These are phyloP conservation scores for Glaucomys volans DNA, from an alignment of 2,113 vertebrate species.

Conservation along the genomic window DNA sequence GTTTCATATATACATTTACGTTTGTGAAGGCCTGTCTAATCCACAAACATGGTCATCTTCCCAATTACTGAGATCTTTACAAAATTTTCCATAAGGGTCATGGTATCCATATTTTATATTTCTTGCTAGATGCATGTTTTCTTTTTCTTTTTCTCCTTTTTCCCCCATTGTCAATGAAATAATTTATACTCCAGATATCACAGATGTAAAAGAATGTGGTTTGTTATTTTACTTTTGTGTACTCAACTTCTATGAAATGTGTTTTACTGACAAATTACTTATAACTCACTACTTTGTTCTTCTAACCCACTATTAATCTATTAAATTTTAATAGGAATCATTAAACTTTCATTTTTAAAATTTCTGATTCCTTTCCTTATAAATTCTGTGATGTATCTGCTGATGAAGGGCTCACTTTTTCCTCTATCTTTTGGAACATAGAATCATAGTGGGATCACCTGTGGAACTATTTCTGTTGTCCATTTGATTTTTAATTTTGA, in stretches of 20 bases:
- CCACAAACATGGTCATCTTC: neutral
- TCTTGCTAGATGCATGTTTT: neutral
- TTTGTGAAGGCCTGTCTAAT: neutral
- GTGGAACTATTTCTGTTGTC: neutral
- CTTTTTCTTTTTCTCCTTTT: neutral
- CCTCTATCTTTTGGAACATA: neutral
- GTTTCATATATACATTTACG: neutral
- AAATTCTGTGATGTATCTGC: neutral
- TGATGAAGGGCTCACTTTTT: neutral
- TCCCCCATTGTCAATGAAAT: neutral
- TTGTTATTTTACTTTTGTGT: neutral
- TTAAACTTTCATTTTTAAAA: neutral
- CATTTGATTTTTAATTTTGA: neutral
- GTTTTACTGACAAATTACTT: neutral
- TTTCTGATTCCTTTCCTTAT: neutral
- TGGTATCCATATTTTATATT: neutral
- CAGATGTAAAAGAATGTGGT: neutral
- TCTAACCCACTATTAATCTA: neutral
- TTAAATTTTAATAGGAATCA: neutral
- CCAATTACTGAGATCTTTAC: neutral
- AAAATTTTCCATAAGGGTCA: neutral
- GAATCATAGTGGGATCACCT: neutral
- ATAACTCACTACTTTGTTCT: neutral
- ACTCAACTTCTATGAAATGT: neutral
- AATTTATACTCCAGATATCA: neutral